phyloP scores from a whole-genome alignment of 2,113 vertebrate genomes.

The Tautogolabrus adspersus region DNA sequence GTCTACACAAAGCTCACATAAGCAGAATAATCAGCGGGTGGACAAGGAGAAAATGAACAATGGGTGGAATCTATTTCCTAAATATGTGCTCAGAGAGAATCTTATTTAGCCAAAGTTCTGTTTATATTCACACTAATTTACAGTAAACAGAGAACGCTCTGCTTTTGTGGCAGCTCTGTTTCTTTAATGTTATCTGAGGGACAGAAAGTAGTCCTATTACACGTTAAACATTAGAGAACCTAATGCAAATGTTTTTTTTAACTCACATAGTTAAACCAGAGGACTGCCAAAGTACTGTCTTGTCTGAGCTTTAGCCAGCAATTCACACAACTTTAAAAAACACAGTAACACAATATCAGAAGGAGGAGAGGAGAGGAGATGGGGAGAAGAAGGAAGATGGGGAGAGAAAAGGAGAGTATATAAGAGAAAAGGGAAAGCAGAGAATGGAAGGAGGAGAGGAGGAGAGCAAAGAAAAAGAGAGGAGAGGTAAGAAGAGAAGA shows the following conservation, averaged over 20 bases:
- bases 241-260: slow-evolving; percentile 3
- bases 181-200: slow-evolving; percentile 34
- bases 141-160: slow-evolving; percentile 17
- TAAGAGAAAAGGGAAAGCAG: not conserved
- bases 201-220: slow-evolving; percentile 17
- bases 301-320: not conserved
- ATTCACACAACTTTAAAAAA: no score
- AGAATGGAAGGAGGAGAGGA: no score
- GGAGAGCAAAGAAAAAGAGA: no score
- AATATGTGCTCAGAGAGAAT: slow-evolving; percentile 45
- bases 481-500: no score
- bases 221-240: slow-evolving; percentile 17
- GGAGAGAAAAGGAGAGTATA: not conserved
- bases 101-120: slow-evolving; percentile 44
- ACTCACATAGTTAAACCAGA: slow-evolving; percentile 8
- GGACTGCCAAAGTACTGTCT: slow-evolving; percentile 5
- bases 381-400: no score
- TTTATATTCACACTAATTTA: slow-evolving; percentile 44
- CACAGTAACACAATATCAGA: not conserved
- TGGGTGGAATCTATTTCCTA: slow-evolving; percentile 53
- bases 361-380: no score
- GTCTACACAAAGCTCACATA: slow-evolving; percentile 49
- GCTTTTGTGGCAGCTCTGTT: not conserved
- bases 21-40: slow-evolving; percentile 47
- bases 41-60: slow-evolving; percentile 63